Evolutionary conservation across 2,888 invertebrate genomes (phyloP), one percentile per base, ranked within the genome.

Genomic region (Axea sp.): DNA sequence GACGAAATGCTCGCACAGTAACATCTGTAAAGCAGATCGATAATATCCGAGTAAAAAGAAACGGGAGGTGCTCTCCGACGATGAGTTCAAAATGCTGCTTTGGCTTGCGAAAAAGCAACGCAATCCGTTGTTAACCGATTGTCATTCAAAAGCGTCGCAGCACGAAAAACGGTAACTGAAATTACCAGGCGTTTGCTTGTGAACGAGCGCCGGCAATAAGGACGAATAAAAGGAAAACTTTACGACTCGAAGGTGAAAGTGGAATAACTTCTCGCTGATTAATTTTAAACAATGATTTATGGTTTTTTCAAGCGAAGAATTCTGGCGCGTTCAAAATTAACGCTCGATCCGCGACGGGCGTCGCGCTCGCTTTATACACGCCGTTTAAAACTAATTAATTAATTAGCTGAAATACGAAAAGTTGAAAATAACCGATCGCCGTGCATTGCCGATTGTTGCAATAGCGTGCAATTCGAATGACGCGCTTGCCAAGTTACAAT

Each of bases 11-110:
- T 8, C 12, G 15, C 28, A 35, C 15, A 35, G 33, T 30, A 55
- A 55, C 59, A 59, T 59, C 59, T 59, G 59, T 35, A 59, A 5
- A 17, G 17, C 45, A 59, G 33, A 59, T 45, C 45, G 45, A 59
- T 59, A 59, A 22, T 33, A 43, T 33, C 26, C 24, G 28, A 59
- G 45, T 45, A 59, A 35, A 45, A 59, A 45, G 26, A 47, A 60
- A 45, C 37, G 37, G 47, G 47, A 59, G 55, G 55, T 17, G 39
- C 17, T 39, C 12, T 8, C 22, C 22, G 14, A 30, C 17, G 43
- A 33, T 43, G 43, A 43, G 43, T 9, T 26, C 15, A 33, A 43
- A 43, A 57, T 28, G 33, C 33, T 57, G 33, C 15, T 33, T 57
- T n/a, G 41, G 3, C 8, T 57, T 30, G 41, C 14, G 28, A 53